Percentiles rank a stretch among this genome's conserved stretches.
phyloP scores from a whole-genome alignment of 2,888 invertebrate species.

The Hypselothyrea guttata region DNA sequence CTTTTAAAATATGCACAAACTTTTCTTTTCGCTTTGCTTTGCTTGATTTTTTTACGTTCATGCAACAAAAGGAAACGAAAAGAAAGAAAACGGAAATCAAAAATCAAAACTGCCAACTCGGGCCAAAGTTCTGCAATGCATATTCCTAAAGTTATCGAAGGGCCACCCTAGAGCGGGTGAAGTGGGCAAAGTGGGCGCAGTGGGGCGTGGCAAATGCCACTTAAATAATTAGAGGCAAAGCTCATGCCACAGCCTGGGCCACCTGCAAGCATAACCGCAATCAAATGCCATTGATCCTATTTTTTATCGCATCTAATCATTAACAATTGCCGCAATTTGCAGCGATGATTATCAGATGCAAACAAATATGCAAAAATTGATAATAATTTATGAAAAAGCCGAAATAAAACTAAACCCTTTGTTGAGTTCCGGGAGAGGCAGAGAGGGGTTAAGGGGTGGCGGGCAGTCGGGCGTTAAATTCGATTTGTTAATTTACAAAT shows the following conservation, averaged over 20 bases:
- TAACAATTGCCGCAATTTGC: slow-evolving; percentile 75
- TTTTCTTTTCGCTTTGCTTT: slow-evolving; percentile 35
- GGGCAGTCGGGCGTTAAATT: slow-evolving; percentile 70
- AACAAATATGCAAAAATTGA: slow-evolving; percentile 68
- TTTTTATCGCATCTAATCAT: slow-evolving; percentile 70
- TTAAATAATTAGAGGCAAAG: slow-evolving; percentile 47
- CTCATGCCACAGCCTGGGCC: slow-evolving; percentile 5
- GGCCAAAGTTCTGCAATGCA: slow-evolving; percentile 29
- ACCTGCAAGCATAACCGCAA: slow-evolving; percentile 59
- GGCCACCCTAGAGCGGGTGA: neutral
- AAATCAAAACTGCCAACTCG: slow-evolving; percentile 40
- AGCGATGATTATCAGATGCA: slow-evolving; percentile 57
- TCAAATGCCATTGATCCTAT: slow-evolving; percentile 71
- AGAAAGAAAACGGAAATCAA: slow-evolving; percentile 37
- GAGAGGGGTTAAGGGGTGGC: slow-evolving; percentile 8
- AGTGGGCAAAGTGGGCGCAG: neutral
- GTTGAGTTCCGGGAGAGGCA: neutral
- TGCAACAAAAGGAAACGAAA: slow-evolving; percentile 5
- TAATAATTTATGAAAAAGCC: slow-evolving; percentile 52
- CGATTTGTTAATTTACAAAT: slow-evolving; percentile 79
- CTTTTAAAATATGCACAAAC: slow-evolving; percentile 72
- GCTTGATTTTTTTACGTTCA: slow-evolving; percentile 10
- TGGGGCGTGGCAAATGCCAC: slow-evolving; percentile 43
- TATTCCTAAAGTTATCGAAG: slow-evolving; percentile 15
- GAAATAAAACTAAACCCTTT: slow-evolving; percentile 60